Evolutionary conservation across 2,113 vertebrate genomes (phyloP).

Genomic region (Strix aluco): DNA sequence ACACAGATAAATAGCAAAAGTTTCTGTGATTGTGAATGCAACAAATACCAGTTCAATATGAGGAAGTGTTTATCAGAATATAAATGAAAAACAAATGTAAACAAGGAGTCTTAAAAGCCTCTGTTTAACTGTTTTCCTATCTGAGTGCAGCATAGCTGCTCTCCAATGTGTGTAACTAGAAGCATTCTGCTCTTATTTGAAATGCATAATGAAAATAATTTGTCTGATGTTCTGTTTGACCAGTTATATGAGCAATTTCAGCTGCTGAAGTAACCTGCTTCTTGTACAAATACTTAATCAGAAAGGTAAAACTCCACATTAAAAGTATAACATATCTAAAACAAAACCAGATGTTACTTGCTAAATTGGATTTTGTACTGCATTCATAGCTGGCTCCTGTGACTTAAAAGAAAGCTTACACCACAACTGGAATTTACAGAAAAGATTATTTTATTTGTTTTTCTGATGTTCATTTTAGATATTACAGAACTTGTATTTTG

Average conservation of each 20-base stretch:
- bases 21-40: background rate
- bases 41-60: background rate
- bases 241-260: background rate
- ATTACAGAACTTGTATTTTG: background rate
- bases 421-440: background rate
- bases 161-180: background rate
- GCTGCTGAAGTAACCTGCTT: background rate
- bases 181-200: background rate
- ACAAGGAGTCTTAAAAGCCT: background rate
- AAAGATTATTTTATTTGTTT: slow-evolving; percentile 43
- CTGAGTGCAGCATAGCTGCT: background rate
- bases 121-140: background rate
- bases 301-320: background rate
- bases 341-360: background rate
- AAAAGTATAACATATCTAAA: background rate
- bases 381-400: background rate
- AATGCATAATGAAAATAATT: background rate
- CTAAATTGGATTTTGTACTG: background rate
- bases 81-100: background rate
- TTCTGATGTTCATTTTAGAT: slow-evolving; percentile 19
- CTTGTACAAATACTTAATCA: background rate
- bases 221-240: slow-evolving; percentile 1
- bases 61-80: background rate
- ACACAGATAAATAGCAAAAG: background rate
- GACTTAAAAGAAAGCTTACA: slow-evolving; percentile 4